phyloP scores from a whole-genome alignment of 1,140 invertebrate genomes.

The Orchestia grillus region DNA sequence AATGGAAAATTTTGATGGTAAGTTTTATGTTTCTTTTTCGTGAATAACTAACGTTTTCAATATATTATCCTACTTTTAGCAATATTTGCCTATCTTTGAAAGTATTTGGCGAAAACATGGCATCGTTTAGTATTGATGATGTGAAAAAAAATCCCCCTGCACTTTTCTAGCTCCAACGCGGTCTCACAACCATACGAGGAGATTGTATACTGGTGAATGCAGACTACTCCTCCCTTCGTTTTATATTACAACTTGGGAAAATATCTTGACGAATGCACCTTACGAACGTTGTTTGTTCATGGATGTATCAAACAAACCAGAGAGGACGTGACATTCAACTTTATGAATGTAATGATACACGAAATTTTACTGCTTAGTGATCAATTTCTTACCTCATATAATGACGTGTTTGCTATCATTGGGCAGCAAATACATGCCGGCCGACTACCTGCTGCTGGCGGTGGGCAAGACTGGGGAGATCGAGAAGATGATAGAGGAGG shows the following conservation, averaged over 20 bases:
- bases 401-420: background rate
- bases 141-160: too few species aligned
- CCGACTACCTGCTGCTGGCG: background rate
- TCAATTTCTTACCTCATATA: background rate
- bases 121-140: too few species aligned
- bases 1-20: background rate
- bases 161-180: too few species aligned
- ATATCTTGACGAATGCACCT: background rate
- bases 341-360: background rate
- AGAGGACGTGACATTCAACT: background rate
- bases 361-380: background rate
- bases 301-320: background rate
- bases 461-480: background rate
- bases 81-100: too few species aligned
- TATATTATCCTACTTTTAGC: background rate
- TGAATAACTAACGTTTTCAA: background rate
- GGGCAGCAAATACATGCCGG: constrained; percentile 11
- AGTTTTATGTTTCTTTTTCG: background rate
- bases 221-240: background rate
- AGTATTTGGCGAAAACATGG: too few species aligned
- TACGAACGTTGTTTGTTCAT: background rate
- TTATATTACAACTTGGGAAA: background rate
- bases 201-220: background rate
- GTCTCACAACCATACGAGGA: too few species aligned
- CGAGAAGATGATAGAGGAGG: background rate